Evolutionary conservation across 2,888 invertebrate genomes (phyloP).

Genomic region (Cordilura impudica): DNA sequence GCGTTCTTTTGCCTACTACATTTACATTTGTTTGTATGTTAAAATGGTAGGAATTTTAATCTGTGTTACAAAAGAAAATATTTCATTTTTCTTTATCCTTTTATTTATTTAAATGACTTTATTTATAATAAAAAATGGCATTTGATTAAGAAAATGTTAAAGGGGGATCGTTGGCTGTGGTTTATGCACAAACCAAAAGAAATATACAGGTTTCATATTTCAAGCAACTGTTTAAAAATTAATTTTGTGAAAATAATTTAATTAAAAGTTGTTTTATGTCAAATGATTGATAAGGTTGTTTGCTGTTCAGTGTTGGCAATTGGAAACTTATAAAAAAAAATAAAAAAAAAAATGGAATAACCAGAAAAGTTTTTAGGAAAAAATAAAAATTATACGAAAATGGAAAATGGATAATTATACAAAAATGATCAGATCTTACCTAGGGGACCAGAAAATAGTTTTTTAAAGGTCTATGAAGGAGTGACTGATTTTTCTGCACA

Average conservation of each 20-base stretch:
- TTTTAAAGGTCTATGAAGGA: no score
- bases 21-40: background rate
- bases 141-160: background rate
- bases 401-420: no score
- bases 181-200: background rate
- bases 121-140: slow-evolving; percentile 1
- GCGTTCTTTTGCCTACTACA: background rate
- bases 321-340: no score
- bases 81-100: slow-evolving; percentile 33
- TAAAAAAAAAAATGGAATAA: no score
- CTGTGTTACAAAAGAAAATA: slow-evolving; percentile 19
- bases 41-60: slow-evolving; percentile 32
- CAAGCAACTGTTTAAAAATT: slow-evolving; percentile 3
- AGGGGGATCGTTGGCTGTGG: background rate
- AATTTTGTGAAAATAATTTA: slow-evolving; percentile 31
- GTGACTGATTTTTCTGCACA: no score
- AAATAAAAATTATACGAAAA: no score
- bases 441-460: no score
- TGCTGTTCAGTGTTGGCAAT: background rate
- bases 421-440: no score
- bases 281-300: slow-evolving; percentile 29
- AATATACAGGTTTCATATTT: slow-evolving; percentile 10
- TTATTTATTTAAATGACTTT: slow-evolving; percentile 46
- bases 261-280: slow-evolving; percentile 21
- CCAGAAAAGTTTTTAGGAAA: no score